Evolutionary conservation across 2,113 vertebrate genomes (phyloP), one percentile per base, ranked within the genome.

Genomic region (Gila orcuttii): DNA sequence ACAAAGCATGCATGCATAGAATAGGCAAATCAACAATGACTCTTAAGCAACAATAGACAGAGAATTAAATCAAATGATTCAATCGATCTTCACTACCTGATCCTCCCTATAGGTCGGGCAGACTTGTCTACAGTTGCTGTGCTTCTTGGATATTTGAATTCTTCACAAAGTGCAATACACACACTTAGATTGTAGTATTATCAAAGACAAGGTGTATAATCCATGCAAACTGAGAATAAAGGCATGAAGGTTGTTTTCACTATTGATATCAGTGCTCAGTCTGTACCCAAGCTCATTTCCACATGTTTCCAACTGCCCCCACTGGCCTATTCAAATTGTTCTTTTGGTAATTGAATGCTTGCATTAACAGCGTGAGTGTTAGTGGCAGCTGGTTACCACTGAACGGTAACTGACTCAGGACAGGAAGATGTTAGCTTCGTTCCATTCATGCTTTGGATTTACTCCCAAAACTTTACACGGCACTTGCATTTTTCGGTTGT

Each of bases 51-150:
- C 50, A 60, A 80, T 80, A 79, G 64, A 79, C 55, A 31, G 64
- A 69, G 50, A 60, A 71, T 15, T 3, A 81, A 50, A 81, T 81
- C 8, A 86, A 86, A 86, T 81, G 68, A 74, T 86, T 15, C 50
- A 52, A 5, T 17, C 8, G 4, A 9, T 81, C 68, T 52, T 75
- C 78, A 74, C 42, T 80, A 23, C 47, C 85, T 81, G 19, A 42
- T 50, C 42, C 11, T 73, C 77, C 68, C 66, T 13, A 74, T 31
- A 86, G 77, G 57, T 23, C 33, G 9, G 33, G 15, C 19, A 33
- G 31, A 19, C 50, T 59, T 45, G 36, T 33, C 50, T 73, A 28
- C 12, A 64, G 83, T 62, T 45, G 33, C 39, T 0, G 36, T 60
- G 47, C 50, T 80, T 25, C 31, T 79, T 86, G 50, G n/a, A 47